phyloP scores from a whole-genome alignment of 2,888 invertebrate genomes.

The Bursaphelenchus okinawaensis region DNA sequence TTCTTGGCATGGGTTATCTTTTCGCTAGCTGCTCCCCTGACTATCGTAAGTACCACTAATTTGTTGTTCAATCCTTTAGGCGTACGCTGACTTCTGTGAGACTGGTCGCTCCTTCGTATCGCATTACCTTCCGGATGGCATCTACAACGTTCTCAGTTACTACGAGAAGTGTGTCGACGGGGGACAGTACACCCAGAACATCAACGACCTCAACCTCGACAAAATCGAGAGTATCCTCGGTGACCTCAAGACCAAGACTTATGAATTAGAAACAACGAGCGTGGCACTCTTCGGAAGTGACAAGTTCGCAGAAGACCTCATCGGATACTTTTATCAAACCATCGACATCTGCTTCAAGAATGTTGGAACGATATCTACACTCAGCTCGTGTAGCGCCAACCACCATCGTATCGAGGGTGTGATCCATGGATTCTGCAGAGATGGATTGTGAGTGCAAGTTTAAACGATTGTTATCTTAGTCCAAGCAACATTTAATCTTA shows the following conservation, averaged over 20 bases:
- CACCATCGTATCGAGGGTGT: slow-evolving; percentile 40
- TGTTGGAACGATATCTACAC: slow-evolving; percentile 43
- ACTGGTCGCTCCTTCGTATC: slow-evolving; percentile 14
- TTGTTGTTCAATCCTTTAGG: background rate
- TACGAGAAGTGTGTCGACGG: slow-evolving; percentile 12
- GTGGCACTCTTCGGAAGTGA: background rate
- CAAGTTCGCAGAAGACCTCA: background rate
- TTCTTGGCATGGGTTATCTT: slow-evolving; percentile 46
- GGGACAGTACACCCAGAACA: background rate
- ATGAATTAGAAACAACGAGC: background rate
- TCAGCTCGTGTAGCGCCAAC: slow-evolving; percentile 43
- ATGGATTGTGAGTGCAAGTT: slow-evolving; percentile 43
- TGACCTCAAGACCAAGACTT: background rate
- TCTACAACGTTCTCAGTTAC: slow-evolving; percentile 4
- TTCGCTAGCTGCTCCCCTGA: slow-evolving; percentile 40
- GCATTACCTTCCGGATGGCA: slow-evolving; percentile 10
- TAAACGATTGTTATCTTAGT: background rate
- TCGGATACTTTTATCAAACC: background rate
- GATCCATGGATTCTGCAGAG: slow-evolving; percentile 45
- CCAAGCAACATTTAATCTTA: too few relatives aligned
- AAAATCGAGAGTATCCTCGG: background rate
- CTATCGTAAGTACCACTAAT: slow-evolving; percentile 33
- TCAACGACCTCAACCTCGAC: slow-evolving; percentile 8
- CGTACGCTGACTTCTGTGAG: slow-evolving; percentile 11
- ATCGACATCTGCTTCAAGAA: slow-evolving; percentile 25